Percentiles rank a stretch among this genome's conserved stretches.
Evolutionary conservation across 2,888 invertebrate genomes (phyloP).

Genomic region (Lycocerus yunnanus): DNA sequence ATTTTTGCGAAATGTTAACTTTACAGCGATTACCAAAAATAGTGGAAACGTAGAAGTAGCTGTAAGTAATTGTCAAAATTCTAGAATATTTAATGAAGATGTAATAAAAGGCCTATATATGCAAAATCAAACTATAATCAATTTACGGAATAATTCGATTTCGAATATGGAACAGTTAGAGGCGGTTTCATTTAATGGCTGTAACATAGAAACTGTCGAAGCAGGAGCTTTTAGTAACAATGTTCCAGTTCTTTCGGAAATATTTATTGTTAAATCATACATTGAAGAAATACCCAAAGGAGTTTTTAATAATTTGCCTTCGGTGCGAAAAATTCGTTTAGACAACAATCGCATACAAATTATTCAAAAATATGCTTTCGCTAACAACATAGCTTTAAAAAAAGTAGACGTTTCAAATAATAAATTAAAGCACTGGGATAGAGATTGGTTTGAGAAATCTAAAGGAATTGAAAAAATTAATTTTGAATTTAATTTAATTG

Average conservation of each 20-base stretch:
- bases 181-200: conserved; percentile 27
- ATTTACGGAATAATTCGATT: conserved; percentile 30
- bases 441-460: conserved; percentile 39
- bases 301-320: conserved; percentile 30
- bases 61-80: conserved; percentile 6
- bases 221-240: conserved; percentile 30
- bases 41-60: conserved; percentile 11
- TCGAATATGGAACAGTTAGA: conserved; percentile 34
- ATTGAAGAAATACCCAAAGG: conserved; percentile 25
- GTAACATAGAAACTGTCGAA: conserved; percentile 23
- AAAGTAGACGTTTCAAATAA: conserved; percentile 31
- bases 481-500: conserved; percentile 36
- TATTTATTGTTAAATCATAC: conserved; percentile 19
- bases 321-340: conserved; percentile 32
- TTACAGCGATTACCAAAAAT: conserved; percentile 3
- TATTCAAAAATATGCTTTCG: conserved; percentile 35
- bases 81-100: conserved; percentile 3
- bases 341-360: conserved; percentile 34
- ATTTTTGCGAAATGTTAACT: conserved; percentile 7
- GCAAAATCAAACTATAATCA: conserved; percentile 31
- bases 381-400: conserved; percentile 31
- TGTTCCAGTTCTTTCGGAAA: conserved; percentile 19
- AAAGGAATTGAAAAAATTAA: conserved; percentile 34
- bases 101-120: conserved; percentile 25
- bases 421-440: conserved; percentile 35